Base-by-base conservation (phyloP, 2,888 invertebrate genomes). In the Sussaba pulchella region DNA sequence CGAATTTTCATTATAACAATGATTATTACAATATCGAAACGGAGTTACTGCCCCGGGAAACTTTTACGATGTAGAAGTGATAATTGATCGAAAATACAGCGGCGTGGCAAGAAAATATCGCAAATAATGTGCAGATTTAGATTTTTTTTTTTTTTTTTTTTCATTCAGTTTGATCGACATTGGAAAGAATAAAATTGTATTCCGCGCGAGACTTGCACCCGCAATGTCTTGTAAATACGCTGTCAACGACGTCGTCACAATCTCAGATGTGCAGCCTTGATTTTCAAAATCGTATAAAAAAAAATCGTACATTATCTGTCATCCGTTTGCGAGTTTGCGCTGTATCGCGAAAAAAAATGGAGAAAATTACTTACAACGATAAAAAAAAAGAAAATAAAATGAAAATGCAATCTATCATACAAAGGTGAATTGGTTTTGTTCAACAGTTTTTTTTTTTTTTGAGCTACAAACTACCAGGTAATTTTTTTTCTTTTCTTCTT, bases 341-440 rank as follows among this genome's bases (percentile, higher is more conserved):
- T 74, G 50, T 21, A 57, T 39, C 67, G 45, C 57, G 52, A 72
- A 47, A 64, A 61, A 63, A n/a, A n/a, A n/a, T n/a, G n/a, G n/a
- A n/a, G n/a, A n/a, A n/a, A n/a, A n/a, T n/a, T n/a, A n/a, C n/a
- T n/a, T n/a, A n/a, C n/a, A n/a, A n/a, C n/a, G n/a, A n/a, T n/a
- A 74, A 61, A 54, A 59, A 67, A 45, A 39, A 36, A 31, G 69
- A 75, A 72, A 9, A 50, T 75, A 72, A 71, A 50, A 21, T 39
- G 83, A 85, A 88, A 88, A 88, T 89, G 89, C 89, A 88, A 86
- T 83, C 85, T 81, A 86, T 77, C 83, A 50, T 81, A 85, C 78
- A 81, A 75, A 43, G 67, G 75, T 31, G 64, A 82, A 5, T 82
- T 77, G 50, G 39, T 73, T 73, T 59, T 67, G 57, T 79, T 81